A percentile compares a stretch with the other conserved stretches of the same genome.
These are phyloP conservation scores for Chirona hameri DNA, from an alignment of 2,888 invertebrate genomes.

Conservation along the genomic window DNA sequence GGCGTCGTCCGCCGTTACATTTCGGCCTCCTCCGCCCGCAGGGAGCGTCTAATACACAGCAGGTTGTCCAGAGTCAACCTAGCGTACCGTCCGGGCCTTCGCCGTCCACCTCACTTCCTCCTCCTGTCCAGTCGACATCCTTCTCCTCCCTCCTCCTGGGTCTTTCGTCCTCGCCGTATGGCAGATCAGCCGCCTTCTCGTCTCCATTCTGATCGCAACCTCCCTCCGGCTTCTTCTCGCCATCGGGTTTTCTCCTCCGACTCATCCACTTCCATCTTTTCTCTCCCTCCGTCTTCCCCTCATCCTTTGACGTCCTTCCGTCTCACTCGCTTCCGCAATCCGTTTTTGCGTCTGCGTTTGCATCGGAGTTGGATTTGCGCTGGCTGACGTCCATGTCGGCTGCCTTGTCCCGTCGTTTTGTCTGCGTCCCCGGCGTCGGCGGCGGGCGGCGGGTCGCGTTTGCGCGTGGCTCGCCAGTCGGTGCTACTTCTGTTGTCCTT, in stretches of 20 bases:
- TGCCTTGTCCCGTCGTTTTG: not conserved
- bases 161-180: constrained; percentile 40
- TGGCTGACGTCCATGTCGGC: too few relatives aligned
- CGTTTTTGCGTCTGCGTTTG: not conserved
- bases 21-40: constrained; percentile 34
- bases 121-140: constrained; percentile 37
- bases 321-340: not conserved
- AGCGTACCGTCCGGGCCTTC: not conserved
- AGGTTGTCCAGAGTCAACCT: not conserved
- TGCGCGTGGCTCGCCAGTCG: constrained; percentile 28
- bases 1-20: constrained; percentile 35
- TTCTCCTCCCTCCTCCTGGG: constrained; percentile 40
- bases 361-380: not conserved
- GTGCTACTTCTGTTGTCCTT: constrained; percentile 30
- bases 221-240: constrained; percentile 35
- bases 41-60: constrained; percentile 40
- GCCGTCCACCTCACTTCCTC: constrained; percentile 42
- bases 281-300: not conserved
- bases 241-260: constrained; percentile 10
- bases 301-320: not conserved
- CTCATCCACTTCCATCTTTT: constrained; percentile 36
- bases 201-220: constrained; percentile 10
- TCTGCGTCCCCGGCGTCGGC: not conserved
- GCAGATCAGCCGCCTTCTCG: constrained; percentile 35
- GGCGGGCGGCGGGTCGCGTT: not conserved